Conservation (phyloP, 2,113 vertebrate species). For the Mobula birostris region DNA sequence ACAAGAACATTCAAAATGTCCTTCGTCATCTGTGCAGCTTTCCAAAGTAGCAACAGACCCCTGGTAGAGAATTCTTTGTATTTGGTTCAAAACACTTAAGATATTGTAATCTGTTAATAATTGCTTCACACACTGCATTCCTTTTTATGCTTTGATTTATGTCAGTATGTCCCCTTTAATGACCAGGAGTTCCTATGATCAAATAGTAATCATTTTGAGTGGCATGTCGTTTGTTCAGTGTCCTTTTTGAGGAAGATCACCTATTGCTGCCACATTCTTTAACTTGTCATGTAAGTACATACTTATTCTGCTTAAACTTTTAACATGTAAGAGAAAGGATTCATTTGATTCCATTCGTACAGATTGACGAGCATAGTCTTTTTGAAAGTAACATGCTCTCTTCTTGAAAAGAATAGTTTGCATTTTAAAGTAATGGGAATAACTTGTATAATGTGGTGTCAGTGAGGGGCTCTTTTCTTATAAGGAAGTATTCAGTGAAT, state of each 20-base stretch:
- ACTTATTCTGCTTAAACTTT: not conserved
- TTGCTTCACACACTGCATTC: not conserved
- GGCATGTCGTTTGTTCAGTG: not conserved
- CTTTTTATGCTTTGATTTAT: not conserved
- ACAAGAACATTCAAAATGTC: not conserved
- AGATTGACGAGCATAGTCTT: not conserved
- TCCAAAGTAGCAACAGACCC: not conserved
- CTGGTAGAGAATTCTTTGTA: not conserved
- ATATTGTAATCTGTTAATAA: not conserved
- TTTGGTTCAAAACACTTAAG: not conserved
- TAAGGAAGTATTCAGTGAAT: constrained; percentile 31
- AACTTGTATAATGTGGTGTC: constrained; percentile 23
- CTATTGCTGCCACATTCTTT: not conserved
- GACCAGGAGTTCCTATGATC: not conserved
- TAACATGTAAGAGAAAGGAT: not conserved
- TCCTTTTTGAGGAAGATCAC: not conserved
- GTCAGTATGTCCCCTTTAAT: not conserved
- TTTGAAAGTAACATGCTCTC: not conserved
- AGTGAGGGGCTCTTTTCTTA: constrained; percentile 18
- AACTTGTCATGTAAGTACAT: not conserved
- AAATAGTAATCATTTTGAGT: not conserved
- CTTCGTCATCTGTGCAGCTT: too few relatives aligned
- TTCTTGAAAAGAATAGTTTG: constrained; percentile 23
- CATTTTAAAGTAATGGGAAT: constrained; percentile 26
- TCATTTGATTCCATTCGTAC: not conserved